Conservation (phyloP, 2,113 vertebrate species). For the Diadophis punctatus region DNA sequence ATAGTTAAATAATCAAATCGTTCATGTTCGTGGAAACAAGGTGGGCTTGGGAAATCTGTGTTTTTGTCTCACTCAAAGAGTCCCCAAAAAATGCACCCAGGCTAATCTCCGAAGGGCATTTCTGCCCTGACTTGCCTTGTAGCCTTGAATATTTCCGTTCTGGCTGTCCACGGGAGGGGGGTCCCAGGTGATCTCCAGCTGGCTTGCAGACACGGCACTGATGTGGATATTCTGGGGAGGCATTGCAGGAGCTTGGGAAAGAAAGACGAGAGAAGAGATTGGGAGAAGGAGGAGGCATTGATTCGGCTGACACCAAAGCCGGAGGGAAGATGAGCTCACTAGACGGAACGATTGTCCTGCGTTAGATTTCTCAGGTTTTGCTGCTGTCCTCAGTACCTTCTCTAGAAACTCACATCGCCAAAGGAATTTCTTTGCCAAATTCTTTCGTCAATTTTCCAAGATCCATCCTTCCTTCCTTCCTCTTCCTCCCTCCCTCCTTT, state of each 20-base stretch:
- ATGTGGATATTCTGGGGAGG: constrained; percentile 86
- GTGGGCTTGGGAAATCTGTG: too few relatives aligned
- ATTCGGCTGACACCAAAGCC: background rate
- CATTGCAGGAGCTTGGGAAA: constrained; percentile 81
- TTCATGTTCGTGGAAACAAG: background rate
- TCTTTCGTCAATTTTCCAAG: background rate
- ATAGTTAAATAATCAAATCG: background rate
- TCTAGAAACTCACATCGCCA: background rate
- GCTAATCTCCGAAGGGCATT: background rate
- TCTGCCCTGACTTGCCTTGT: constrained; percentile 78
- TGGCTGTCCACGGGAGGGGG: constrained; percentile 87
- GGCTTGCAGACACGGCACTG: constrained; percentile 79
- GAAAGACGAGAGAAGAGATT: background rate
- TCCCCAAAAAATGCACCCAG: background rate
- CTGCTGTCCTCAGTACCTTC: too few relatives aligned
- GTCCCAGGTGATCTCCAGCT: constrained; percentile 91
- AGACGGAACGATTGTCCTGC: background rate
- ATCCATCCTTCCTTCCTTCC: background rate
- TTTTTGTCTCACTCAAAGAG: background rate
- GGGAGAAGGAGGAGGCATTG: background rate
- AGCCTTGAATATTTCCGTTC: constrained; percentile 95
- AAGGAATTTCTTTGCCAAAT: background rate
- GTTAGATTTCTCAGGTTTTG: background rate
- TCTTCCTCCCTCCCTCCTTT: background rate
- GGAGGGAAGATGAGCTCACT: background rate